Conservation (phyloP, 2,113 vertebrate species). For the Chionis minor region DNA sequence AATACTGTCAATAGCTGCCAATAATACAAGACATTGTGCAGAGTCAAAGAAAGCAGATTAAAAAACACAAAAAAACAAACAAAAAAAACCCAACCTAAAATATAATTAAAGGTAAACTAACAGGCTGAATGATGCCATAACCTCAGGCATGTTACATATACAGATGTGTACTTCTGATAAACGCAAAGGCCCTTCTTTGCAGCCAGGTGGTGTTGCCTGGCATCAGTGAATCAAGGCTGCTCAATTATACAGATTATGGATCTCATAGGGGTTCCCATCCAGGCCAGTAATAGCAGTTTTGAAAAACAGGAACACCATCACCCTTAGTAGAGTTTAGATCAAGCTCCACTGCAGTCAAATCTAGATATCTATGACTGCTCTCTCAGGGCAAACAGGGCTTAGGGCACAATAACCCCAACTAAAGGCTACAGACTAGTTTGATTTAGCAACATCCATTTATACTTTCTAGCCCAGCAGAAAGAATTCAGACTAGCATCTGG, state of each 20-base stretch:
- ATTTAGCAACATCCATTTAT: background rate
- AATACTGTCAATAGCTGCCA: slow-evolving; percentile 36
- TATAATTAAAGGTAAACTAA: background rate
- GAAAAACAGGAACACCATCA: background rate
- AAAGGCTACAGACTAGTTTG: background rate
- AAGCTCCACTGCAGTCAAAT: background rate
- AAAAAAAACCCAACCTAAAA: background rate
- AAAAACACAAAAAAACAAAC: background rate
- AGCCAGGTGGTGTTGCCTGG: background rate
- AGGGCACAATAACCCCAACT: background rate
- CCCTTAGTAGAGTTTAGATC: background rate
- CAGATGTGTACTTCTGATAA: background rate
- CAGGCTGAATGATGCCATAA: background rate
- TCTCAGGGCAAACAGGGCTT: background rate
- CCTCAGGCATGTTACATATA: background rate
- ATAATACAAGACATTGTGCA: background rate
- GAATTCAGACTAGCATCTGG: background rate
- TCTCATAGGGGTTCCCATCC: background rate
- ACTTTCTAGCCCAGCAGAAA: background rate
- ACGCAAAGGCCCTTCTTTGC: background rate
- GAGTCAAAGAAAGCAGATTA: background rate
- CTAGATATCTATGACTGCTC: background rate
- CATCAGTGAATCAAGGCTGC: background rate
- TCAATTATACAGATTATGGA: background rate
- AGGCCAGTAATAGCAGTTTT: background rate